Percentiles rank a stretch among this genome's conserved stretches.
Evolutionary conservation across 2,888 invertebrate species (phyloP).

Genomic region (Meghimatium bilineatum): DNA sequence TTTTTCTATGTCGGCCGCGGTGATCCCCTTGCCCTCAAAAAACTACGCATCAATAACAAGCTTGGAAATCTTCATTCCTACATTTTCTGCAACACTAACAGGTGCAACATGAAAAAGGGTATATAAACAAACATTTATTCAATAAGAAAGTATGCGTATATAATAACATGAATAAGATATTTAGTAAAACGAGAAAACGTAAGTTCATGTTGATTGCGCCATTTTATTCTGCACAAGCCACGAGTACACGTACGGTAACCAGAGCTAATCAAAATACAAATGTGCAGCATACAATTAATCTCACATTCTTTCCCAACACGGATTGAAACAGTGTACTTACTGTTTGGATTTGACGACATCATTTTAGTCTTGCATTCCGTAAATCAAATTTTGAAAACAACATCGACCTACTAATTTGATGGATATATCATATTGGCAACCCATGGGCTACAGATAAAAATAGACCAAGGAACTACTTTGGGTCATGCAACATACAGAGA

Average conservation of each 20-base stretch:
- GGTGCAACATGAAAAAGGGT: background rate
- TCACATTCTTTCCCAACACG: background rate
- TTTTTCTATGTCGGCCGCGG: slow-evolving; percentile 46
- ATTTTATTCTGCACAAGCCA: slow-evolving; percentile 43
- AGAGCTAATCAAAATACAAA: background rate
- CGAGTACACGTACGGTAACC: slow-evolving; percentile 46
- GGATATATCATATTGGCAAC: slow-evolving; percentile 26
- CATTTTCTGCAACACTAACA: background rate
- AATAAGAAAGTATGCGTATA: background rate
- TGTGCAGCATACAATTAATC: background rate
- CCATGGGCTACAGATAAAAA: slow-evolving; percentile 62
- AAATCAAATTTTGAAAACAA: slow-evolving; percentile 38
- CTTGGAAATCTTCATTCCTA: background rate
- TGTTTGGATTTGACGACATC: slow-evolving; percentile 36
- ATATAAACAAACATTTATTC: background rate
- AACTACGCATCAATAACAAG: slow-evolving; percentile 42
- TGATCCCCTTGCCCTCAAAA: slow-evolving; percentile 48
- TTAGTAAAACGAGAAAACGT: background rate
- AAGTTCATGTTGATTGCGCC: slow-evolving; percentile 40
- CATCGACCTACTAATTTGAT: slow-evolving; percentile 43
- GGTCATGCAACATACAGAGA: slow-evolving; percentile 59
- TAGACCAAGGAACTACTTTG: slow-evolving; percentile 62
- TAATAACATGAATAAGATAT: background rate
- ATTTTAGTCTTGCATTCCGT: slow-evolving; percentile 38
- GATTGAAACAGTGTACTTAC: slow-evolving; percentile 11